Evolutionary conservation across 2,113 vertebrate genomes (phyloP).

Genomic region (Malurus elegans): DNA sequence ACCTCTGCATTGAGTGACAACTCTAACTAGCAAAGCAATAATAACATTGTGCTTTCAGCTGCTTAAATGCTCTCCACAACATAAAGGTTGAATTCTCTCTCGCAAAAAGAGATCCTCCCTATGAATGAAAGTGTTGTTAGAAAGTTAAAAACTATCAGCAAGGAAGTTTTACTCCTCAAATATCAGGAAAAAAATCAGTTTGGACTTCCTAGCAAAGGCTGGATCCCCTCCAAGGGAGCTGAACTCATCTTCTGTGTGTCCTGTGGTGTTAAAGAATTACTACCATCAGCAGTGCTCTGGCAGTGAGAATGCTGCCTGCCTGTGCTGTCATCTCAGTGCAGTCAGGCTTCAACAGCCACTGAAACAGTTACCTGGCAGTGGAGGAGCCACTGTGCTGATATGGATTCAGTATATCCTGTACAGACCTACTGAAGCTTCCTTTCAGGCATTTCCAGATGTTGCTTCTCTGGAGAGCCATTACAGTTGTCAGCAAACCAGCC

Average conservation of each 20-base stretch:
- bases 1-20: neutral
- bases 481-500: neutral
- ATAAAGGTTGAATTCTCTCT: neutral
- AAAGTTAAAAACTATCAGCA: neutral
- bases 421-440: neutral
- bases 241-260: neutral
- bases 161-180: neutral
- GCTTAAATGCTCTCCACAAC: neutral
- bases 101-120: neutral
- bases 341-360: neutral
- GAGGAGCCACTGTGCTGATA: neutral
- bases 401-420: neutral
- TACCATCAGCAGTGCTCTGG: neutral
- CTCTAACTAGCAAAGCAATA: neutral
- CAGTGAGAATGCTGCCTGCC: neutral
- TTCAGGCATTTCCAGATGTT: neutral
- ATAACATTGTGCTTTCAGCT: neutral
- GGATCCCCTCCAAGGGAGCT: neutral
- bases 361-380: neutral
- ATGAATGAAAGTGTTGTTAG: accelerated
- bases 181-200: neutral
- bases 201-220: neutral
- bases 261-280: neutral
- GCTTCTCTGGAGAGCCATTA: neutral
- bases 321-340: neutral